phyloP scores from a whole-genome alignment of 1,140 invertebrate species.

The Colletes gigas region DNA sequence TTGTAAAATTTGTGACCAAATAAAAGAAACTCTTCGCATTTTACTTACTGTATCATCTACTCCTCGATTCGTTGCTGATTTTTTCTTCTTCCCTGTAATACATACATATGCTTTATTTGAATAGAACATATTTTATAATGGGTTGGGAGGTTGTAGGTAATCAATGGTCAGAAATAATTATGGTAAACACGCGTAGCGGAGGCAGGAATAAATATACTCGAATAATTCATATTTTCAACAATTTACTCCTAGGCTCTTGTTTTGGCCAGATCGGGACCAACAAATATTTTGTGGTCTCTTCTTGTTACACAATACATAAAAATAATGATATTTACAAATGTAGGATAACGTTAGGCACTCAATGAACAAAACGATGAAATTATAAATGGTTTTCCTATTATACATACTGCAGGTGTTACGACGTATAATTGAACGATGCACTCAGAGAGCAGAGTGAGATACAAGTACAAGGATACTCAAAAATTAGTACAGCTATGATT shows the following conservation, averaged over 20 bases:
- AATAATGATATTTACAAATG: constrained; percentile 73
- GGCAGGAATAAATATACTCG: constrained; percentile 43
- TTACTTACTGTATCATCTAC: too few species aligned
- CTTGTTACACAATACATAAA: constrained; percentile 70
- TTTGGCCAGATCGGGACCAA: constrained; percentile 66
- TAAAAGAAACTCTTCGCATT: too few species aligned
- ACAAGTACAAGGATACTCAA: constrained; percentile 48
- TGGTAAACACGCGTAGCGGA: too few species aligned
- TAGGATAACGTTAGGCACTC: constrained; percentile 72
- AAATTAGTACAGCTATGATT: constrained; percentile 27
- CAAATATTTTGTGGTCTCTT: constrained; percentile 51
- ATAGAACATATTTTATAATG: too few species aligned
- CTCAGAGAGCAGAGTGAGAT: constrained; percentile 62
- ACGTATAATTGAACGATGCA: constrained; percentile 52
- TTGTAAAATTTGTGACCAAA: too few species aligned
- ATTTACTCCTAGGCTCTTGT: constrained; percentile 70
- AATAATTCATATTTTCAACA: constrained; percentile 66
- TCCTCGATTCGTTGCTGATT: too few species aligned
- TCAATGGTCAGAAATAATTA: too few species aligned
- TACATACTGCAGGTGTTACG: constrained; percentile 50
- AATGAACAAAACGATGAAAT: constrained; percentile 68
- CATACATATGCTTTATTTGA: too few species aligned
- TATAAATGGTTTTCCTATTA: constrained; percentile 59
- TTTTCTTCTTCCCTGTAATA: too few species aligned
- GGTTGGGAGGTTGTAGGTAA: background rate